A percentile compares a stretch with the other conserved stretches of the same genome.
Conservation (phyloP, 2,797 vertebrate genomes). For the Orientallactaga sibirica region DNA sequence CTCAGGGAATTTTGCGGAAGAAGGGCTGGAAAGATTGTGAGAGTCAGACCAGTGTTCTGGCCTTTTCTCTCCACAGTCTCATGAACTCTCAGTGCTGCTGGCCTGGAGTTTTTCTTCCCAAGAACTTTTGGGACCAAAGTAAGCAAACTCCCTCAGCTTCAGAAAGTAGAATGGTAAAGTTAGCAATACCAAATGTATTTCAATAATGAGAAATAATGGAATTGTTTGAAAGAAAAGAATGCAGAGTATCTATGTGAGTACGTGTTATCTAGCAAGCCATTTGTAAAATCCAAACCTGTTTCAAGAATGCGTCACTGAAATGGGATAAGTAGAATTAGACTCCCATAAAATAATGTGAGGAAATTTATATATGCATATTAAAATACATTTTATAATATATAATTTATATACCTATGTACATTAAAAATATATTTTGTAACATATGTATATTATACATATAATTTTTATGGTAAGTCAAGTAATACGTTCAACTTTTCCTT, state of each 20-base stretch:
- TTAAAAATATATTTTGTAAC: not conserved
- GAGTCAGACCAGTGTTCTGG: too few species aligned
- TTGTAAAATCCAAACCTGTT: slow-evolving; percentile 13
- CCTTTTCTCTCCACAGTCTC: not conserved
- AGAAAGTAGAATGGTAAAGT: not conserved
- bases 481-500: slow-evolving; percentile 54
- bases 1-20: too few species aligned
- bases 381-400: too few species aligned
- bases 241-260: not conserved
- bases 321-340: not conserved
- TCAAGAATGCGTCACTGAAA: slow-evolving; percentile 37
- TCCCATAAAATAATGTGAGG: slow-evolving; percentile 21
- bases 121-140: slow-evolving; percentile 26
- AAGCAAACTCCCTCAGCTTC: not conserved
- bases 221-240: slow-evolving; percentile 35
- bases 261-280: not conserved
- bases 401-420: not conserved
- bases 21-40: too few species aligned
- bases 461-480: slow-evolving; percentile 8
- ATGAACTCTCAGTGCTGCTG: not conserved
- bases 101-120: not conserved
- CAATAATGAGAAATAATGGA: slow-evolving; percentile 1
- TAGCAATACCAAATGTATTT: not conserved
- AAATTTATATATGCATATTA: not conserved
- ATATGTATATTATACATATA: too few species aligned